Conservation (phyloP, 2,888 invertebrate species). For the Noctuana brunneofusca region DNA sequence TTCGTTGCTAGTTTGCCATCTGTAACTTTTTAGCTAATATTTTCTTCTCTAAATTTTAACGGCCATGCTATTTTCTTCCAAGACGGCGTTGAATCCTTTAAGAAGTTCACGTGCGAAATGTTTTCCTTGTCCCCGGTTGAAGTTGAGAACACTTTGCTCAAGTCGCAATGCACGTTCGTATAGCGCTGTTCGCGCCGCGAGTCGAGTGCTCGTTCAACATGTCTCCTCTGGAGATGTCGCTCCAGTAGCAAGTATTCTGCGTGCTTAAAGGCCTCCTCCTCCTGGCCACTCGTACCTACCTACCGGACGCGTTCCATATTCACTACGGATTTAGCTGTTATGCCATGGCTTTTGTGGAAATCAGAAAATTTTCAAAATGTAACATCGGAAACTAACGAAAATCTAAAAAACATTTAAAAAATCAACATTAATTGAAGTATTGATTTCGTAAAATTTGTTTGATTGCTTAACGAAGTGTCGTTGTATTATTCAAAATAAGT, state of each 20-base stretch:
- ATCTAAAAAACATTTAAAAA: no score
- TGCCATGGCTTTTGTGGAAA: not conserved
- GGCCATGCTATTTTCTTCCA: conserved; percentile 11
- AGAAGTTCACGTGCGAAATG: conserved; percentile 36
- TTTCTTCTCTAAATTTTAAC: conserved; percentile 11
- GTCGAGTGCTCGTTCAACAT: conserved; percentile 74
- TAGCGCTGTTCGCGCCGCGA: conserved; percentile 51
- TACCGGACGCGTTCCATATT: conserved; percentile 29
- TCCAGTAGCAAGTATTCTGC: conserved; percentile 36
- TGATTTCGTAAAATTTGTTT: not conserved
- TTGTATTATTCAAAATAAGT: no score
- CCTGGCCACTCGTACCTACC: conserved; percentile 19
- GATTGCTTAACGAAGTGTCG: not conserved
- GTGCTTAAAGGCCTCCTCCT: conserved; percentile 21
- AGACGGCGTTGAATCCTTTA: conserved; percentile 31
- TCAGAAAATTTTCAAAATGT: not conserved
- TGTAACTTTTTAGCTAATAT: not conserved
- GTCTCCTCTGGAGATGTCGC: conserved; percentile 65
- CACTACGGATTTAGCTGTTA: conserved; percentile 1
- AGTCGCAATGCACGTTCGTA: conserved; percentile 50
- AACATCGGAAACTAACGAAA: no score
- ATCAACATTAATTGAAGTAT: no score
- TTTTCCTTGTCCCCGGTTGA: conserved; percentile 44
- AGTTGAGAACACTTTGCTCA: conserved; percentile 44
- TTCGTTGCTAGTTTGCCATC: not conserved